A percentile compares a stretch with the other conserved stretches of the same genome.
Conservation (phyloP, 2,888 invertebrate genomes). For the Autographa pulchrina region DNA sequence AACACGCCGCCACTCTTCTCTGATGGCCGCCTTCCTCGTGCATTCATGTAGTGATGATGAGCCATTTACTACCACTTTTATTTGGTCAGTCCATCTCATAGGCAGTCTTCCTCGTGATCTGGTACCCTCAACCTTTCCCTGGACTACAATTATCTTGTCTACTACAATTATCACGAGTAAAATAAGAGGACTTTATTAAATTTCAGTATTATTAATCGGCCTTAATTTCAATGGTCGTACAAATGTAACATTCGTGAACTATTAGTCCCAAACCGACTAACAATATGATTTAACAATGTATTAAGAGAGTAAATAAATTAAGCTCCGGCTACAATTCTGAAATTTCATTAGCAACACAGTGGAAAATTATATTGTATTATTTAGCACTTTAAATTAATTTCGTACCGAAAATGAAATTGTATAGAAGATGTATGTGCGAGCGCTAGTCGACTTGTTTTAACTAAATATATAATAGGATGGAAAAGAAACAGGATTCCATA, state of each 20-base stretch:
- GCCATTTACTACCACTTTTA: too few species aligned
- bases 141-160: too few species aligned
- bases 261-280: conserved; percentile 2
- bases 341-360: conserved; percentile 1
- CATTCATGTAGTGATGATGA: too few species aligned
- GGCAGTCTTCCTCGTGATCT: too few species aligned
- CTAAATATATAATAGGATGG: background rate
- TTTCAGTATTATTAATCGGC: background rate
- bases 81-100: too few species aligned
- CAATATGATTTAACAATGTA: conserved; percentile 4
- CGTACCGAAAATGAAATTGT: conserved; percentile 3
- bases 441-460: background rate
- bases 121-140: too few species aligned
- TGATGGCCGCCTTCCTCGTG: too few species aligned
- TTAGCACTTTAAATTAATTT: conserved; percentile 1
- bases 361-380: conserved; percentile 1
- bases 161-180: too few species aligned
- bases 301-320: conserved; percentile 2
- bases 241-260: conserved; percentile 1
- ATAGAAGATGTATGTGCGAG: background rate
- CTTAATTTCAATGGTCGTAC: background rate
- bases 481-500: background rate
- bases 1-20: too few species aligned
- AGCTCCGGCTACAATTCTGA: background rate
- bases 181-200: too few species aligned